A percentile compares a stretch with the other conserved stretches of the same genome.
Evolutionary conservation across 1,140 invertebrate species (phyloP).

Genomic region (Drosophila lacertosa): DNA sequence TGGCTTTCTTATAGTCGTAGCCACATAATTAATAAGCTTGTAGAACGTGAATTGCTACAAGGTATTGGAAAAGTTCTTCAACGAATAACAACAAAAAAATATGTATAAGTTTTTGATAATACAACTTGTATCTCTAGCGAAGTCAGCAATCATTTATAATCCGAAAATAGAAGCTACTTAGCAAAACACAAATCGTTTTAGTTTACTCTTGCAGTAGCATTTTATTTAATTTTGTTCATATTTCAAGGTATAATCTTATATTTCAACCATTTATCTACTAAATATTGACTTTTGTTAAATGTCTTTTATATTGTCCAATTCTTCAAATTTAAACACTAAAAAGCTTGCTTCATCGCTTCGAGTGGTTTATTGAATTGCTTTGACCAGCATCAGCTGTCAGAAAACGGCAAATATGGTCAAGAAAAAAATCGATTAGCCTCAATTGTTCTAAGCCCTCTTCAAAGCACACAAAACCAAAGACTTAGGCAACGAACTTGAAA

Average conservation of each 20-base stretch:
- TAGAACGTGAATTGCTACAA: slow-evolving; percentile 1
- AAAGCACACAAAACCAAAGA: slow-evolving; percentile 52
- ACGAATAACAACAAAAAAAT: not conserved
- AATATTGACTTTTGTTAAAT: not conserved
- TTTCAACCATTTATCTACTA: not conserved
- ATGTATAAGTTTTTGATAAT: slow-evolving; percentile 4
- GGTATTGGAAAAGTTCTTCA: not conserved
- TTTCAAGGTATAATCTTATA: not conserved
- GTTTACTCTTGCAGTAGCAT: not conserved
- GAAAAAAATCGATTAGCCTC: slow-evolving; percentile 77
- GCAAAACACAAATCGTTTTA: not conserved
- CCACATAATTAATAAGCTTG: slow-evolving; percentile 9
- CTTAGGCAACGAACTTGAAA: slow-evolving; percentile 80
- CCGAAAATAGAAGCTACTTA: not conserved
- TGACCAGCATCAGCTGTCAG: slow-evolving; percentile 74
- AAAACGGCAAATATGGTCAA: slow-evolving; percentile 54
- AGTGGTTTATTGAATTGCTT: slow-evolving; percentile 59
- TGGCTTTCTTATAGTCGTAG: slow-evolving; percentile 20
- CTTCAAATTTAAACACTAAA: slow-evolving; percentile 16
- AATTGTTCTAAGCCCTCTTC: slow-evolving; percentile 74
- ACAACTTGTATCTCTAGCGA: not conserved
- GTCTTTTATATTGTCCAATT: slow-evolving; percentile 24
- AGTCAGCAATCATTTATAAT: slow-evolving; percentile 15
- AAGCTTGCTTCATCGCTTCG: slow-evolving; percentile 26
- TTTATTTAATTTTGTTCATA: no score